Base-by-base conservation (phyloP, 2,113 vertebrate species). In the Taurulus bubalis region DNA sequence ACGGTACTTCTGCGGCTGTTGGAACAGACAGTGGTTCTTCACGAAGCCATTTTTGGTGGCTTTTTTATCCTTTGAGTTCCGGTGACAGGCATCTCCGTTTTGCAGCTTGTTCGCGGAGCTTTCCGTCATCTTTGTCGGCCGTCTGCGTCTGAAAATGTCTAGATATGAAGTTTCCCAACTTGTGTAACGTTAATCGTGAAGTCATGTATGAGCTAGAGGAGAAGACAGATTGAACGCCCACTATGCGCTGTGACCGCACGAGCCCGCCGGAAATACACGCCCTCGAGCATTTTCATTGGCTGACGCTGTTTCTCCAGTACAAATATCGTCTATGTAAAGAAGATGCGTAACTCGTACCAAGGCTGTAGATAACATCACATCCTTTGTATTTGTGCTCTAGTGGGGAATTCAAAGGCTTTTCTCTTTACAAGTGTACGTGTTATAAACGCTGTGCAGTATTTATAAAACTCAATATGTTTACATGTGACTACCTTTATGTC, bases 31-130 rank as follows among this genome's bases (percentile, higher is more conserved):
- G 80, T 90, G 92, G 86, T 77, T 95, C 87, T 94, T 95, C 85
- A 93, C 92, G 87, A 93, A 94, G 87, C 94, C 94, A 91, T 95
- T 95, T 88, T 89, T 91, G 28, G 47, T 77, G 32, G 82, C 2
- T 53, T 89, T 95, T 66, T 79, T 93, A 0, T 89, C 93, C 20
- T 84, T 92, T 0, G 89, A 60, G 14, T 86, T 79, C 60, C 86
- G 88, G 63, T 88, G 93, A 73, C 93, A 92, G 77, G 63, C 59
- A 32, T 94, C 93, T 11, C 94, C 94, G 76, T 93, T 95, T 1
- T 90, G 62, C 65, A 92, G 80, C 83, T 95, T 95, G 86, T 85
- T 95, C 9, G 90, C 18, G 7, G 92, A 92, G 88, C 92, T 92
- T 82, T 94, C 92, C 12, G 93, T 95, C 95, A 95, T 95, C 49